Conservation (phyloP, 2,113 vertebrate species). For the Symphodus melops region DNA sequence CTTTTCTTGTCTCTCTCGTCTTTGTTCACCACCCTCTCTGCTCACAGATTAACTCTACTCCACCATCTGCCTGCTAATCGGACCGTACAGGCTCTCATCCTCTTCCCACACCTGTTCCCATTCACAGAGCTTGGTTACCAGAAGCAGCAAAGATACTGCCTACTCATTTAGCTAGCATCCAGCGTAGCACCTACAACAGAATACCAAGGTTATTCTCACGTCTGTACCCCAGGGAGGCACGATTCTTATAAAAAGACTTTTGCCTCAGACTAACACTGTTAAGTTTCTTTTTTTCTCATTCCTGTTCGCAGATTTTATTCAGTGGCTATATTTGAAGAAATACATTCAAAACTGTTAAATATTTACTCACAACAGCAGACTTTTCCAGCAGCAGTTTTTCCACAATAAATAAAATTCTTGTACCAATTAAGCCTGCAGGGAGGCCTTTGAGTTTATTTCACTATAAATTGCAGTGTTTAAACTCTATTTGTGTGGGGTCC, state of each 20-base stretch:
- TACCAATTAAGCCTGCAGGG: not conserved
- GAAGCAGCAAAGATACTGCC: slow-evolving; percentile 14
- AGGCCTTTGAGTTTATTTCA: not conserved
- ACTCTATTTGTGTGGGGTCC: not conserved
- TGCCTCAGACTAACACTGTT: not conserved
- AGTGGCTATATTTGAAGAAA: no score
- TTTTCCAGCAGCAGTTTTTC: no score
- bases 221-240: not conserved
- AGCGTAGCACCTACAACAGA: slow-evolving; percentile 30
- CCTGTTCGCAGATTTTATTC: no score
- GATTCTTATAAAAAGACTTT: not conserved
- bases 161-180: slow-evolving; percentile 39
- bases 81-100: slow-evolving; percentile 3
- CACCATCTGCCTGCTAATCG: slow-evolving; percentile 57
- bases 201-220: slow-evolving; percentile 36
- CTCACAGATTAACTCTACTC: slow-evolving; percentile 14
- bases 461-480: not conserved
- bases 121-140: slow-evolving; percentile 16
- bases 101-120: slow-evolving; percentile 23
- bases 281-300: not conserved
- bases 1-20: slow-evolving; percentile 2
- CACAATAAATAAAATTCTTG: no score
- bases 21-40: slow-evolving; percentile 12
- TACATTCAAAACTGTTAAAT: no score
- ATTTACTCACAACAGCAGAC: not conserved